phyloP scores from a whole-genome alignment of 2,113 vertebrate genomes.

The Colaptes auratus region DNA sequence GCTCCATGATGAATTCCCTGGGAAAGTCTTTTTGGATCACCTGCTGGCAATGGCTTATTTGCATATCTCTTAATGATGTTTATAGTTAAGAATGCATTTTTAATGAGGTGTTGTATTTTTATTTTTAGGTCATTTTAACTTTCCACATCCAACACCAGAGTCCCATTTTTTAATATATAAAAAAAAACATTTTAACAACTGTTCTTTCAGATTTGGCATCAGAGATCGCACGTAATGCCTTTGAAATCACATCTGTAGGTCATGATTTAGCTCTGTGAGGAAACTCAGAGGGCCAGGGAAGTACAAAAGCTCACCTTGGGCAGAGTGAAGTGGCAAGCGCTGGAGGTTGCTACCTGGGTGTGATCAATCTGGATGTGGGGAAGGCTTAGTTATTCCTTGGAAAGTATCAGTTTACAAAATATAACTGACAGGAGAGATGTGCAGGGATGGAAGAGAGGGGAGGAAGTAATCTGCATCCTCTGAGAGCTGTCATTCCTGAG shows the following conservation, averaged over 20 bases:
- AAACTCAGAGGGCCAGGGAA: background rate
- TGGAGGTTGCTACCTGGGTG: rapidly evolving
- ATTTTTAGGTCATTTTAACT: background rate
- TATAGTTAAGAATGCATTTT: background rate
- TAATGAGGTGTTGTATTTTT: background rate
- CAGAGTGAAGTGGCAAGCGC: background rate
- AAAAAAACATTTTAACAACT: background rate
- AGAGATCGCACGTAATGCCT: background rate
- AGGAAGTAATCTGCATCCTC: background rate
- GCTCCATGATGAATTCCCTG: background rate
- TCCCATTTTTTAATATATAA: background rate
- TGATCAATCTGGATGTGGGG: background rate
- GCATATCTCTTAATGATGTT: background rate
- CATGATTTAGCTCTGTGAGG: background rate
- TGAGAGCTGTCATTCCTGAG: background rate
- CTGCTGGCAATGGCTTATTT: background rate
- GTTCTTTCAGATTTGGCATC: background rate
- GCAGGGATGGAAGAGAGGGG: background rate
- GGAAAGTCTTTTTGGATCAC: background rate
- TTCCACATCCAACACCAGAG: background rate
- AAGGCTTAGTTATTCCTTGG: background rate
- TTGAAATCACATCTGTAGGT: background rate
- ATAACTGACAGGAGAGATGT: background rate
- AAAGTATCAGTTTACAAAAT: background rate
- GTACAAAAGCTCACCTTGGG: background rate